Base-by-base conservation (phyloP, 2,888 invertebrate genomes). In the Polyommatus iphigenia region DNA sequence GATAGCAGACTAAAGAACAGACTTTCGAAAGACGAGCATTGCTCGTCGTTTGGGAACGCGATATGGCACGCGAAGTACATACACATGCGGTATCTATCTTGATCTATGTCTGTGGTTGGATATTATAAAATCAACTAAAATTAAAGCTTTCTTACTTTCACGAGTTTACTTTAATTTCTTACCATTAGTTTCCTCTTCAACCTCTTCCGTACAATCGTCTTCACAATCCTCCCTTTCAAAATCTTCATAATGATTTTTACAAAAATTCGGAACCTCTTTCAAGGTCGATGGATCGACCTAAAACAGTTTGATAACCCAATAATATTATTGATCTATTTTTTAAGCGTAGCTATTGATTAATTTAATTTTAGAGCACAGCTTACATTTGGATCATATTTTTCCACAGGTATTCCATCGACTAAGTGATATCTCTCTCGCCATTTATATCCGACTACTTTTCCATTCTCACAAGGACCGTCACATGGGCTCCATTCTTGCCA, bases 401-500 rank as follows among this genome's bases (percentile, higher is more conserved):
- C 92, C 0, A 92, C 87, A 24, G 92, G 87, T 0, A 90, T 80
- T 0, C 91, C 92, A 18, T 92, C 89, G 0, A 92, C 90, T n/a
- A 92, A 81, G 79, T 92, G 92, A 80, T 90, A 91, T 7, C 93
- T 82, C 80, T 91, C 90, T 50, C 91, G 84, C 90, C 91, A 90
- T 71, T 85, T 85, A 81, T 87, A 89, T 0, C 93, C 93, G 2
- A 78, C 80, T 4, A 91, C 80, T 77, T 82, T 86, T 4, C 88
- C 89, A 0, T 86, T 83, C 7, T 85, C 85, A 79, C 93, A 93
- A 0, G 84, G 77, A 0, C 93, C 93, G n/a, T 91, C 91, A 79
- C 93, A 93, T 0, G 84, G 80, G 54, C 90, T 90, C 93, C 93
- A 93, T 0, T 87, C 89, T 71, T 85, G 84, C 93, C 93, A 93